phyloP scores from a whole-genome alignment of 2,113 vertebrate species.

The Daboia siamensis region DNA sequence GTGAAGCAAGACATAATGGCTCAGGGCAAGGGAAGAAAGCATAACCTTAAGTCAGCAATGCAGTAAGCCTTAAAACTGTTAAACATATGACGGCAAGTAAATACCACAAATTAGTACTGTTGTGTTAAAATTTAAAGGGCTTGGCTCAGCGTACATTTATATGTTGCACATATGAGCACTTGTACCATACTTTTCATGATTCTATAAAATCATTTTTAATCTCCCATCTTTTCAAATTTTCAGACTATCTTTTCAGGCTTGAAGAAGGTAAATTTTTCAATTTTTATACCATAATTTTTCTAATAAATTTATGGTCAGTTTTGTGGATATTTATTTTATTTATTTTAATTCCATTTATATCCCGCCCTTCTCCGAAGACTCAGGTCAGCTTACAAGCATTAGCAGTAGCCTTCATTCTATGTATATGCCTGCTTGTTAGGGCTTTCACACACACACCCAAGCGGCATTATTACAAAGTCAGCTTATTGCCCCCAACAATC shows the following conservation, averaged over 20 bases:
- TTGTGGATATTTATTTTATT: neutral
- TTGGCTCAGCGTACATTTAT: neutral
- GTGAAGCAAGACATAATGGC: neutral
- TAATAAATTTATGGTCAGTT: neutral
- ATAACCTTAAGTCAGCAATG: neutral
- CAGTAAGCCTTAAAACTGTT: neutral
- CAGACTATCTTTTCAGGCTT: neutral
- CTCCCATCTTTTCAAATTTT: neutral
- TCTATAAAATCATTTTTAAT: neutral
- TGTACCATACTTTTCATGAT: neutral
- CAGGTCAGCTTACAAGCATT: too few relatives aligned
- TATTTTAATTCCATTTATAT: too few relatives aligned
- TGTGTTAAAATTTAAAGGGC: neutral
- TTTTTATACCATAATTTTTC: neutral
- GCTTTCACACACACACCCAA: too few relatives aligned
- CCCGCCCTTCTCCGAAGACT: too few relatives aligned
- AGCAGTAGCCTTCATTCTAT: too few relatives aligned
- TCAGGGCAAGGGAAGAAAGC: neutral
- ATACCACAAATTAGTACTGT: neutral
- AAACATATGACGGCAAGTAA: neutral
- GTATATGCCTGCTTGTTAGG: too few relatives aligned
- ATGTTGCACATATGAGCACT: neutral
- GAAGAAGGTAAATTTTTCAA: neutral
- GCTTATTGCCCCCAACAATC: too few relatives aligned
- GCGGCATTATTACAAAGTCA: too few relatives aligned